phyloP scores from a whole-genome alignment of 1,140 invertebrate species.

The Drosophila littoralis region DNA sequence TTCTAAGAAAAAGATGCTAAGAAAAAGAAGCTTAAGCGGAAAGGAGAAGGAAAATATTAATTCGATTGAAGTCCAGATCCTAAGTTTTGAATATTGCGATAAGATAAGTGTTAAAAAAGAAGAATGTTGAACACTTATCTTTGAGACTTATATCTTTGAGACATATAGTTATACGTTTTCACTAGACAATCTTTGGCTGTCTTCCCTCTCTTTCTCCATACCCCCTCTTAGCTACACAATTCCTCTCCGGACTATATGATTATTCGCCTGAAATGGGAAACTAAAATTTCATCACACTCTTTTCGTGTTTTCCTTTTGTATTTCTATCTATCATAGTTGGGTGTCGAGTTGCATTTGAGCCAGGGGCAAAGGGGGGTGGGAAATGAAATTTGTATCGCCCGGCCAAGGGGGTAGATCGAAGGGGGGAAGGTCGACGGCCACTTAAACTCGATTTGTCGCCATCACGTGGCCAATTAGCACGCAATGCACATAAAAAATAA shows the following conservation, averaged over 20 bases:
- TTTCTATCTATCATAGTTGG: not conserved
- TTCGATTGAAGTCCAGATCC: too few relatives aligned
- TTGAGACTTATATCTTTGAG: too few relatives aligned
- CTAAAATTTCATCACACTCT: not conserved
- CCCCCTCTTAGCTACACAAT: too few relatives aligned
- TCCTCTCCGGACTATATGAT: too few relatives aligned
- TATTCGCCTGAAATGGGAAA: too few relatives aligned
- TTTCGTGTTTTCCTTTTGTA: not conserved
- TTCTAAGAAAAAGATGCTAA: too few relatives aligned
- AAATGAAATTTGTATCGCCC: slow-evolving; percentile 8
- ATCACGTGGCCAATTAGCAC: slow-evolving; percentile 80
- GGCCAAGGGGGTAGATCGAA: not conserved
- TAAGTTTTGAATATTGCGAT: too few relatives aligned
- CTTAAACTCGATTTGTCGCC: slow-evolving; percentile 76
- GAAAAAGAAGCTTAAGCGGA: not conserved
- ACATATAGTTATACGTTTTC: too few relatives aligned
- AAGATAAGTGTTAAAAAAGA: too few relatives aligned
- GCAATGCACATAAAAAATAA: slow-evolving; percentile 58
- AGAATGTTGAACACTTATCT: too few relatives aligned
- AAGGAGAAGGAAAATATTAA: not conserved
- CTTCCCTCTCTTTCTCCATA: too few relatives aligned
- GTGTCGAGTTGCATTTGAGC: not conserved
- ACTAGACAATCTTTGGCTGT: too few relatives aligned
- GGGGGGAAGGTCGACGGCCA: slow-evolving; percentile 23
- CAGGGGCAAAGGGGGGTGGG: not conserved